Percentiles rank a stretch among this genome's conserved stretches.
phyloP scores from a whole-genome alignment of 2,113 vertebrate genomes.

The Lampris megalopsis region DNA sequence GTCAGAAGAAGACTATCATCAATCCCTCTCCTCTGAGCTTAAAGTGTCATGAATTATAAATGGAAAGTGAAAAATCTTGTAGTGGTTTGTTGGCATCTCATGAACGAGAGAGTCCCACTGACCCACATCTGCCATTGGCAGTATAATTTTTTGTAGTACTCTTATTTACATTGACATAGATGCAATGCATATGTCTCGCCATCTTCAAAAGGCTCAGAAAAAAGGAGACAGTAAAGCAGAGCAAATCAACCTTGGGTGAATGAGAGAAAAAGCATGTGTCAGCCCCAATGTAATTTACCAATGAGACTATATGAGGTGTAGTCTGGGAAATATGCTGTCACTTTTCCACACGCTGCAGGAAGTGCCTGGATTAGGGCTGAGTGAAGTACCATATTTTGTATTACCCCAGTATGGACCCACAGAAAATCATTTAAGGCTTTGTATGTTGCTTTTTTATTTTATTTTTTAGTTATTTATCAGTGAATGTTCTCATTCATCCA shows the following conservation, averaged over 20 bases:
- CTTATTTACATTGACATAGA: not conserved
- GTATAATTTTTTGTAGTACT: not conserved
- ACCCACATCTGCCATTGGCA: slow-evolving; percentile 46
- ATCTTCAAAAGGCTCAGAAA: not conserved
- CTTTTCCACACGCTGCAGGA: not conserved
- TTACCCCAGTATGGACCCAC: too few relatives aligned
- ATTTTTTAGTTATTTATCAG: too few relatives aligned
- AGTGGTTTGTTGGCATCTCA: slow-evolving; percentile 13
- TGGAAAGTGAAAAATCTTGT: slow-evolving; percentile 8
- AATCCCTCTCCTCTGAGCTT: not conserved
- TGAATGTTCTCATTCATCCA: too few relatives aligned
- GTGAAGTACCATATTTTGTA: too few relatives aligned
- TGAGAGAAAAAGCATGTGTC: not conserved
- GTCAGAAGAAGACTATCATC: not conserved
- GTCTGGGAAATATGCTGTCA: not conserved
- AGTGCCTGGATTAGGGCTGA: too few relatives aligned
- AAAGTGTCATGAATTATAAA: slow-evolving; percentile 56
- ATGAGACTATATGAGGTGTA: not conserved
- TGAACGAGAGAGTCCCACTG: slow-evolving; percentile 43
- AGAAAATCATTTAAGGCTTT: too few relatives aligned
- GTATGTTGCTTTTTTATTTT: too few relatives aligned
- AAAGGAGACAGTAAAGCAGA: not conserved
- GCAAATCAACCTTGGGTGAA: not conserved
- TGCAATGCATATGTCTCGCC: not conserved
- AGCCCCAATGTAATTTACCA: not conserved